Conservation (phyloP, 2,113 vertebrate genomes). For the Sterrhoptilus dennistouni region DNA sequence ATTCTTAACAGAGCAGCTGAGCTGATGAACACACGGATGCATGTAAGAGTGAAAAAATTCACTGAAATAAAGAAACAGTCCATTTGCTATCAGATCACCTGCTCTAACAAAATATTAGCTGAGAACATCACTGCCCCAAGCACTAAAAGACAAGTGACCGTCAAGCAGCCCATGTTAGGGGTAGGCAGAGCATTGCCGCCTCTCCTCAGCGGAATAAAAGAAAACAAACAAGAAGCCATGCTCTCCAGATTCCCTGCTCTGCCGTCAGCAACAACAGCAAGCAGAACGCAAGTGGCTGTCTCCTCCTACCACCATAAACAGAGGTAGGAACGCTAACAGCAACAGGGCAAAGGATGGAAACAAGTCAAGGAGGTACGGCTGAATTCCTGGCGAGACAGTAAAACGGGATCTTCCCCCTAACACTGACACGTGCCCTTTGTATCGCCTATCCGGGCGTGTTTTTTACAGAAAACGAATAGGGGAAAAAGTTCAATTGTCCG, state of each 20-base stretch:
- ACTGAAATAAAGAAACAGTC: background rate
- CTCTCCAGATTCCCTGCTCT: background rate
- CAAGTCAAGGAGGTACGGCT: background rate
- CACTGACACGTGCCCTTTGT: rapidly evolving
- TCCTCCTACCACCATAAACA: background rate
- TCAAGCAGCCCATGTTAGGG: background rate
- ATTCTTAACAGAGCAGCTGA: background rate
- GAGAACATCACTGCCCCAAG: background rate
- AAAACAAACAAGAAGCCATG: background rate
- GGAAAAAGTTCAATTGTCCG: background rate
- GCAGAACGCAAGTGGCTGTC: background rate
- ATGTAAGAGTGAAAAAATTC: rapidly evolving
- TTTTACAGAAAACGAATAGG: background rate
- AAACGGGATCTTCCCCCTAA: background rate
- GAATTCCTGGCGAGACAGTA: background rate
- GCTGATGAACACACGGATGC: rapidly evolving
- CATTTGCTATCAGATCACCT: background rate
- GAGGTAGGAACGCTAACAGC: background rate
- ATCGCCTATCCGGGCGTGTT: rapidly evolving
- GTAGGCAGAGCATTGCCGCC: rapidly evolving
- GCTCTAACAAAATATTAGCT: background rate
- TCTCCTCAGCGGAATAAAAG: background rate
- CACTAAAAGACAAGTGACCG: background rate
- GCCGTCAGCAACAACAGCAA: background rate
- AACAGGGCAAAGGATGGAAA: background rate